phyloP scores from a whole-genome alignment of 2,888 invertebrate genomes.

The Tetranychus truncatus region DNA sequence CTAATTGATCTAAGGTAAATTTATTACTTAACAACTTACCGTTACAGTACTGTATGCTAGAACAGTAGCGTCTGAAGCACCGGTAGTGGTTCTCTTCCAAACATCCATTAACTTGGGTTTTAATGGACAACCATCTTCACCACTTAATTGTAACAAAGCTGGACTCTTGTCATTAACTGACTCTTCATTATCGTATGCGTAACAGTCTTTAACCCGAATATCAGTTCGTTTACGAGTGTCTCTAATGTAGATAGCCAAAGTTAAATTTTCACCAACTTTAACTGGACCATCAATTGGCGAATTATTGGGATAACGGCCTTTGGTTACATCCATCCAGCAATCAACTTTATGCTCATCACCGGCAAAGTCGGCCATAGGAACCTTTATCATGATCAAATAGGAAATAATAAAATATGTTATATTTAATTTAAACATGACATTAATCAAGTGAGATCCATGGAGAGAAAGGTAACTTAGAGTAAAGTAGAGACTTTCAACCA shows the following conservation, averaged over 20 bases:
- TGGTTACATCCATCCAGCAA: slow-evolving; percentile 29
- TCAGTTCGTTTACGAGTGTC: slow-evolving; percentile 43
- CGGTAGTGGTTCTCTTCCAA: slow-evolving; percentile 29
- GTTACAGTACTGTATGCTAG: slow-evolving; percentile 44
- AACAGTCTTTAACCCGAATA: slow-evolving; percentile 50
- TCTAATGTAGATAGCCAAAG: slow-evolving; percentile 49
- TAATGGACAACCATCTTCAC: slow-evolving; percentile 29
- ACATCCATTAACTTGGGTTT: slow-evolving; percentile 29
- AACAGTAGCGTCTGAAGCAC: slow-evolving; percentile 43
- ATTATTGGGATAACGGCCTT: slow-evolving; percentile 31
- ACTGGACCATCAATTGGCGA: slow-evolving; percentile 44
- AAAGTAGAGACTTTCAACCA: no score
- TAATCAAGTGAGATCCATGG: no score
- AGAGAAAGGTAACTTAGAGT: no score
- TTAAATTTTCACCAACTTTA: slow-evolving; percentile 50
- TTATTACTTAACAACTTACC: slow-evolving; percentile 12
- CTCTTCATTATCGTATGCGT: slow-evolving; percentile 40
- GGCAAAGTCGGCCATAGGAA: slow-evolving; percentile 22
- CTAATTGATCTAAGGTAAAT: background rate
- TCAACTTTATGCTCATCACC: slow-evolving; percentile 26
- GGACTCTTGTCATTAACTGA: slow-evolving; percentile 35
- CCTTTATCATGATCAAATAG: slow-evolving; percentile 8
- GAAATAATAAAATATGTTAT: background rate
- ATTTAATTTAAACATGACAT: no score
- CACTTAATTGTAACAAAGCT: slow-evolving; percentile 27